Percentiles rank a stretch among this genome's conserved stretches.
These are phyloP conservation scores for Platycnemis pennipes DNA, from an alignment of 2,888 invertebrate species.

Conservation along the genomic window DNA sequence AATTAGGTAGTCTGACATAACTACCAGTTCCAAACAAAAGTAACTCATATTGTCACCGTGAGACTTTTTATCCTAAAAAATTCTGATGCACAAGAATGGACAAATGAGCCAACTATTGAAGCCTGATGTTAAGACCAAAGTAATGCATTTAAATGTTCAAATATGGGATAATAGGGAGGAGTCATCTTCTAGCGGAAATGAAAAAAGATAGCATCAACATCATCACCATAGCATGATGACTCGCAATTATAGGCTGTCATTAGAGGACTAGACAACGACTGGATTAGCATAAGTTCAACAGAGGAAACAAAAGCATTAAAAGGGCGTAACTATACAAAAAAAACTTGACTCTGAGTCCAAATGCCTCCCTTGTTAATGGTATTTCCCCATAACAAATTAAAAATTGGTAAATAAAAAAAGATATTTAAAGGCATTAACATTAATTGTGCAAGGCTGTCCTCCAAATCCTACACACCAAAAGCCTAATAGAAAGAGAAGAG, in stretches of 20 bases:
- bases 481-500: slow-evolving; percentile 58
- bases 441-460: slow-evolving; percentile 61
- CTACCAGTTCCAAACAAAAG: too few species aligned
- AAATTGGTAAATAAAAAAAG: slow-evolving; percentile 37
- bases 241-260: background rate
- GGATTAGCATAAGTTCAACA: background rate
- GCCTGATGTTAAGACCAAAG: too few species aligned
- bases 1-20: too few species aligned
- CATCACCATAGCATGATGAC: background rate
- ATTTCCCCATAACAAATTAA: slow-evolving; percentile 25
- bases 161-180: too few species aligned
- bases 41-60: too few species aligned
- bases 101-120: too few species aligned
- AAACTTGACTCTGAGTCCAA: background rate
- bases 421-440: slow-evolving; percentile 38
- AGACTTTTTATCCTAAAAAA: too few species aligned
- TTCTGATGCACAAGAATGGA: too few species aligned
- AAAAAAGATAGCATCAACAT: too few species aligned
- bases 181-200: too few species aligned
- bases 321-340: slow-evolving; percentile 10
- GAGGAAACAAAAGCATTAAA: background rate
- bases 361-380: slow-evolving; percentile 26
- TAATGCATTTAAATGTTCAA: too few species aligned
- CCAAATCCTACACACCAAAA: slow-evolving; percentile 65
- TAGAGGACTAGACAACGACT: background rate